Percentiles rank a stretch among this genome's conserved stretches.
Conservation (phyloP, 2,888 invertebrate genomes). For the Tetrapedia diversipes region DNA sequence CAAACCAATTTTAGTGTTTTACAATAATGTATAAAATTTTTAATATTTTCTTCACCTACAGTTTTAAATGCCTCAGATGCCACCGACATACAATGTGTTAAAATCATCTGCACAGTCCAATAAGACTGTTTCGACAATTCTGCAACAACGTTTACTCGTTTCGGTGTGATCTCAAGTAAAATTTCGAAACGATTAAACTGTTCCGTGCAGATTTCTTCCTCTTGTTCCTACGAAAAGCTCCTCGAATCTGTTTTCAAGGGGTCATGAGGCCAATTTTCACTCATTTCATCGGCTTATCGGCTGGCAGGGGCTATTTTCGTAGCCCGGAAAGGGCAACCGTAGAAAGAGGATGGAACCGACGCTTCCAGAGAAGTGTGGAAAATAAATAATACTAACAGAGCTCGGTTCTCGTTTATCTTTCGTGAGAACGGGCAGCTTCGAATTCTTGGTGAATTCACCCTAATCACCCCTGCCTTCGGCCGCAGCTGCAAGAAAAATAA, state of each 20-base stretch:
- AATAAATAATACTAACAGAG: slow-evolving; percentile 36
- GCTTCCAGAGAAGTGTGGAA: neutral
- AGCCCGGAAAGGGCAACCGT: slow-evolving; percentile 4
- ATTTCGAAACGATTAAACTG: too few species aligned
- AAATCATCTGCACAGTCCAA: too few species aligned
- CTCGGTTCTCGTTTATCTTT: slow-evolving; percentile 37
- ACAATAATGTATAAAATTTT: too few species aligned
- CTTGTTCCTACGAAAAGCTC: too few species aligned
- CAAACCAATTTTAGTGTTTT: too few species aligned
- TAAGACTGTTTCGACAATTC: too few species aligned
- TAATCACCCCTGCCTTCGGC: slow-evolving; percentile 19
- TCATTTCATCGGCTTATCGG: neutral
- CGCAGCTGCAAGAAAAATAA: slow-evolving; percentile 27
- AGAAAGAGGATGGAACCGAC: slow-evolving; percentile 1
- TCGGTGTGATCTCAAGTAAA: too few species aligned
- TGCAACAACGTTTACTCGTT: too few species aligned
- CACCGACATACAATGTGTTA: too few species aligned
- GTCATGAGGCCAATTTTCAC: neutral
- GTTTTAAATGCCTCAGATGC: too few species aligned
- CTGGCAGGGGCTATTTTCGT: slow-evolving; percentile 3
- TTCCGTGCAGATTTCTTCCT: too few species aligned
- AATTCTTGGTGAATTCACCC: slow-evolving; percentile 27
- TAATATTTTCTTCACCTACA: too few species aligned
- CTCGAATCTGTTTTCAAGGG: neutral
- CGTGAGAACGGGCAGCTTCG: slow-evolving; percentile 1